Evolutionary conservation across 2,888 invertebrate species (phyloP), one percentile per base, ranked within the genome.

Genomic region (Saturnia pavonia): DNA sequence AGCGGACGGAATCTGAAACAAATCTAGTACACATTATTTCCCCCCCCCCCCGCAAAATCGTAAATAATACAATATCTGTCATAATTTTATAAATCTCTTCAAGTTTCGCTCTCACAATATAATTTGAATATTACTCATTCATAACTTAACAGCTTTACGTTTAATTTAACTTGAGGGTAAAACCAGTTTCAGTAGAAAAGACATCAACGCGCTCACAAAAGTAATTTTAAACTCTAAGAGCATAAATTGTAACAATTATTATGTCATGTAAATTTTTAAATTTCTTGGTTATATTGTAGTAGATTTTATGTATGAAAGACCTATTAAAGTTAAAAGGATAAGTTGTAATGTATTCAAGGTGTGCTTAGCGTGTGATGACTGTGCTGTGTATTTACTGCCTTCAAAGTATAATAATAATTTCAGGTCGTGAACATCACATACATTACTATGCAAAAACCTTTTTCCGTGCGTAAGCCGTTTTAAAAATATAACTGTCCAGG

Each of bases 191-290:
- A 73, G 74, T 84, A 85, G 76, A 85, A 86, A 87, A 87, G 87
- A 87, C 85, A 82, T 87, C 86, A 87, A 87, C 87, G 87, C 71
- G 81, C 71, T 73, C 67, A 25, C 40, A 12, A 27, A 60, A 60
- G 27, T 69, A 27, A 43, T 42, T 54, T 54, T 25, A 48, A 54
- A 65, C 22, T 16, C 42, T 25, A 8, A 16, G 42, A 65, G 34
- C 22, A 70, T 70, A 70, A 67, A 70, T 70, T 67, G 40, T 65
- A 40, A 65, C 40, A n/a, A n/a, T 65, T 40, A n/a, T 65, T 40
- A 25, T 65, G 19, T 19, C 34, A 40, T 65, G 40, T 65, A 65
- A 16, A 65, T 65, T 65, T 34, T 65, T 40, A 1, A 27, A 57
- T 11, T 57, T 25, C 57, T 25, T 25, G 14, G 57, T 25, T 57